Evolutionary conservation across 2,797 vertebrate genomes (phyloP), one percentile per base, ranked within the genome.

Genomic region (Clarias pachynema): DNA sequence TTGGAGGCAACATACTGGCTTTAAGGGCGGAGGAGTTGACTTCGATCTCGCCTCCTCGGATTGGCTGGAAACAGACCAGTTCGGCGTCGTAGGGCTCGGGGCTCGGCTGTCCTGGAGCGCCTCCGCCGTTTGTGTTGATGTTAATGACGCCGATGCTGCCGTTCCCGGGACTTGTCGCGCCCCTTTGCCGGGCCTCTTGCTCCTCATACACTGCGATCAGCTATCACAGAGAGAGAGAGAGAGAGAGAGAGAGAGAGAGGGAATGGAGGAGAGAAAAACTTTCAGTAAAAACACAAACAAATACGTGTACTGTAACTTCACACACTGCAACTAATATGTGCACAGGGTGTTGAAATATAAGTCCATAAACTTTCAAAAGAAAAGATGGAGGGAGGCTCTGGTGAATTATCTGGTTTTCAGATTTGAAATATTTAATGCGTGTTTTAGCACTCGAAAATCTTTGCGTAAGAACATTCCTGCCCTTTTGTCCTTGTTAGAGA

Each of bases 171-270:
- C 89, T 90, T 56, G 60, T 56, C 22, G 87, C 86, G 59, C 94
- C 95, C 88, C 85, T 92, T 90, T 2, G 89, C 86, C 91, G 92
- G 78, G 91, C 82, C 86, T 96, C 95, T 92, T 96, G 94, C 65
- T 99, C 98, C 7, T 99, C 98, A 89, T 98, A 99, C 92, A 99
- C 94, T 0, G 98, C 98, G 91, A 99, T 97, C 92, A 99, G 94
- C 98, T 99, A 29, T 91, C 82, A 90, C 68, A 83, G 1, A 82
- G n/a, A 84, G 29, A 84, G 4, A 49, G 12, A n/a, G 37, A 49
- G 68, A 69, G 31, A 40, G 69, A 70, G 69, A 40, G 69, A 40
- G 69, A 14, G 34, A 8, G 34, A 2, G 69, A n/a, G 37, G 22
- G 5, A 40, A 14, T 49, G 9, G 18, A 18, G 24, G 20, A 24